Percentiles rank a stretch among this genome's conserved stretches.
Evolutionary conservation across 2,797 vertebrate species (phyloP).

Genomic region (Alosa sapidissima): DNA sequence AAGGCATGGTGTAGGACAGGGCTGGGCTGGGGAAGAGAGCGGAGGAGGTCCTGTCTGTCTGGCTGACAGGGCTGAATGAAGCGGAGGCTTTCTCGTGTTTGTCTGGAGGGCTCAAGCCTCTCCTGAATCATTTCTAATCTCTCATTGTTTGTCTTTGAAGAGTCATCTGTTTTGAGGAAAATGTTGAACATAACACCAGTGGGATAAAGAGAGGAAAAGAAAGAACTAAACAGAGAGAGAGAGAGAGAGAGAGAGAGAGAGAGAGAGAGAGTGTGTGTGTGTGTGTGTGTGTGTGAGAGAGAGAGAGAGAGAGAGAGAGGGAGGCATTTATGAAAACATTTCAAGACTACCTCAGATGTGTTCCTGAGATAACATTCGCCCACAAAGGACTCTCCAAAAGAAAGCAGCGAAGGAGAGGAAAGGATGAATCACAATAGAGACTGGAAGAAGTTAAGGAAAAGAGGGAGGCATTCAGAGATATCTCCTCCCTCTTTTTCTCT

Average conservation of each 20-base stretch:
- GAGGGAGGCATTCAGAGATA: slow-evolving; percentile 37
- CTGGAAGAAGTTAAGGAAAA: slow-evolving; percentile 33
- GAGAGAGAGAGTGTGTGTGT: slow-evolving; percentile 18
- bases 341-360: neutral
- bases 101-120: neutral
- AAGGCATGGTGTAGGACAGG: neutral
- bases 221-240: slow-evolving; percentile 24
- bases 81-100: neutral
- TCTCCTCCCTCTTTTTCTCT: neutral
- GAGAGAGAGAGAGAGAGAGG: slow-evolving; percentile 25
- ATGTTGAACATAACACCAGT: slow-evolving; percentile 35
- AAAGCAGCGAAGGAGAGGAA: neutral
- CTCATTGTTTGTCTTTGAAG: neutral
- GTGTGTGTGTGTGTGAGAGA: neutral
- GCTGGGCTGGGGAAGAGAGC: too few species aligned
- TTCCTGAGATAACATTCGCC: neutral
- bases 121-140: neutral
- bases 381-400: neutral
- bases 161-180: neutral
- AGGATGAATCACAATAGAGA: slow-evolving; percentile 45
- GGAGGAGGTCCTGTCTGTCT: neutral
- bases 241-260: neutral
- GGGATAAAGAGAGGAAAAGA: slow-evolving; percentile 35
- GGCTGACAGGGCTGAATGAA: neutral
- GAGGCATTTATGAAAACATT: slow-evolving; percentile 20